Evolutionary conservation across 2,113 vertebrate genomes (phyloP), one percentile per base, ranked within the genome.

Genomic region (Parotia lawesii): DNA sequence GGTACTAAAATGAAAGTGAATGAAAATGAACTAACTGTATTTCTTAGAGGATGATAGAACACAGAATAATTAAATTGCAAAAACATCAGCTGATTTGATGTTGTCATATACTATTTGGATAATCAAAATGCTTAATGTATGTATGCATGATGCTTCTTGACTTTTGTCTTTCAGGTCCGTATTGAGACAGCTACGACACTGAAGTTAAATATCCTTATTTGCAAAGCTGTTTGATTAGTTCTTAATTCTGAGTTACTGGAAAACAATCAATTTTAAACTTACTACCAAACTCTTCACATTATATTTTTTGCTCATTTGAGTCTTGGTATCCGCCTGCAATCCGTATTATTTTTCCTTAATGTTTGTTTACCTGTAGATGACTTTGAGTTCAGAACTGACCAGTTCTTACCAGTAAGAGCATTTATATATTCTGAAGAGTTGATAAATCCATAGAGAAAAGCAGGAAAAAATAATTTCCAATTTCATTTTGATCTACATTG

Each of bases 371-470:
- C 99, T 79, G 99, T 99, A 42, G 99, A 99, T 97, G 99, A 99
- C 96, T 99, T 99, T 70, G 99, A 99, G 94, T 99, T 99, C 97
- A 98, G 98, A 95, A 99, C 99, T 33, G 99, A 99, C 72, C 99
- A 99, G 37, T 99, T 99, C 94, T 96, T 99, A 67, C 99, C 98
- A 48, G 99, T 99, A 97, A 98, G 99, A 97, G 44, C 66, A 85
- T 87, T 94, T 67, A 21, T 92, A 48, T 74, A 54, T 92, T 84
- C 5, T 67, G 13, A 28, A 50, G 5, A 70, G 20, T 60, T 81
- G 28, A 40, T 33, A 67, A 23, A 60, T 87, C 31, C 3, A 1
- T 33, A 66, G 25, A n/a, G 35, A 33, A 90, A 44, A 45, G 2
- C 11, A 60, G 31, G 12, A 28, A 73, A 70, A 86, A 48, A 11